A percentile compares a stretch with the other conserved stretches of the same genome.
Evolutionary conservation across 2,113 vertebrate genomes (phyloP).

Genomic region (Melanostigma gelatinosum): DNA sequence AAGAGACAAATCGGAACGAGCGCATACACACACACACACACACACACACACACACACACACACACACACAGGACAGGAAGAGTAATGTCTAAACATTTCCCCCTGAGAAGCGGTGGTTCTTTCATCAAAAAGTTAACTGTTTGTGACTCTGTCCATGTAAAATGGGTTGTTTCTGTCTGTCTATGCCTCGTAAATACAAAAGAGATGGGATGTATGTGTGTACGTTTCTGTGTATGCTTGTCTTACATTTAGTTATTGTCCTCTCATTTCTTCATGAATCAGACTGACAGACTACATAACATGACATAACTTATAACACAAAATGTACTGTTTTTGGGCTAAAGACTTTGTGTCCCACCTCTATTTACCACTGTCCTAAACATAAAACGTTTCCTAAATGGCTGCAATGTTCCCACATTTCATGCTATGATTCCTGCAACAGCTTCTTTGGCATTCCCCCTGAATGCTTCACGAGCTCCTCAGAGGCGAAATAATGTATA

Average conservation of each 20-base stretch:
- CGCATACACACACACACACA: slow-evolving; percentile 11
- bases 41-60: background rate
- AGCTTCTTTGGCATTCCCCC: slow-evolving; percentile 12
- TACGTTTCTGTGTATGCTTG: background rate
- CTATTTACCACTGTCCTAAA: slow-evolving; percentile 1
- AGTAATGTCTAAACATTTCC: slow-evolving; percentile 46
- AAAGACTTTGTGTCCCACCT: background rate
- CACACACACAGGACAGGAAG: slow-evolving; percentile 6
- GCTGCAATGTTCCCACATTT: slow-evolving; percentile 12
- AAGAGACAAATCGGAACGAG: slow-evolving; percentile 59
- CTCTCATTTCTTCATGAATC: slow-evolving; percentile 21
- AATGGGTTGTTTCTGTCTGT: background rate
- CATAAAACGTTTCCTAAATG: background rate
- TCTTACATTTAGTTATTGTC: background rate
- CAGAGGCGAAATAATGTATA: slow-evolving; percentile 36
- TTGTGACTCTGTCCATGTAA: slow-evolving; percentile 9
- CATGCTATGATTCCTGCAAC: slow-evolving; percentile 13
- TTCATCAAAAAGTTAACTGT: slow-evolving; percentile 36
- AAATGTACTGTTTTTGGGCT: background rate
- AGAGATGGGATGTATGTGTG: background rate
- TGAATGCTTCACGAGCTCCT: slow-evolving; percentile 21
- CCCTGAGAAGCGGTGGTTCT: slow-evolving; percentile 3
- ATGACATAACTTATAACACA: background rate
- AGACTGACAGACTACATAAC: slow-evolving; percentile 5
- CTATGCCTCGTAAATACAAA: background rate